Evolutionary conservation across 2,113 vertebrate genomes (phyloP), one percentile per base, ranked within the genome.

Genomic region (Rhinolophus sinicus): DNA sequence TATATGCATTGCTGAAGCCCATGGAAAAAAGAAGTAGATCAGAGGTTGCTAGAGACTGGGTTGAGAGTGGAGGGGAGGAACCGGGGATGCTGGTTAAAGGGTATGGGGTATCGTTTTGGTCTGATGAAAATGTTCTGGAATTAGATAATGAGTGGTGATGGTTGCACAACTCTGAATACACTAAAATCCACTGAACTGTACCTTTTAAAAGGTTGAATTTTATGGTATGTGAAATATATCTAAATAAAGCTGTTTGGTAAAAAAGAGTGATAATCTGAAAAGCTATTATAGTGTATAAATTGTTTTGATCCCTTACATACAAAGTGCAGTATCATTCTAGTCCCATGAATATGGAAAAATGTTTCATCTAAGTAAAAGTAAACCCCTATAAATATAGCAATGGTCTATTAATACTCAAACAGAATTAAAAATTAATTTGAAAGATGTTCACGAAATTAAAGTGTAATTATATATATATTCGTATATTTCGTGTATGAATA

Each of bases 391-490:
- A 92, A 60, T 80, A 80, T 26, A 95, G 52, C 52, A 97, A 69
- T 47, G 22, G 44, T 64, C 44, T 85, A 82, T 77, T 80, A 81
- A 78, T 85, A 86, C 62, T 96, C 30, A 86, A 47, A 82, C 40
- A 90, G 5, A 77, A 47, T 80, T 96, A 92, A 97, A 95, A 94
- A 88, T 81, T 93, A 88, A 81, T 92, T 88, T 83, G 2, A 94
- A 93, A 96, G 50, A 22, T 76, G 30, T 75, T 86, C 76, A 75
- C 62, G 84, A 91, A 95, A 96, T 95, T 93, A 62, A 35, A 5
- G 19, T 50, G 22, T 8, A 3, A 26, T 28, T 54, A 73, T 44
- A n/a, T 22, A 21, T 62, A 84, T 24, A 76, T 21, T 44, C 40
- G 6, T 44, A 96, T 92, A 90, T 80, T 94, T 95, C 60, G 96